Base-by-base conservation (phyloP, 2,113 vertebrate species). In the Ptyas mucosa region DNA sequence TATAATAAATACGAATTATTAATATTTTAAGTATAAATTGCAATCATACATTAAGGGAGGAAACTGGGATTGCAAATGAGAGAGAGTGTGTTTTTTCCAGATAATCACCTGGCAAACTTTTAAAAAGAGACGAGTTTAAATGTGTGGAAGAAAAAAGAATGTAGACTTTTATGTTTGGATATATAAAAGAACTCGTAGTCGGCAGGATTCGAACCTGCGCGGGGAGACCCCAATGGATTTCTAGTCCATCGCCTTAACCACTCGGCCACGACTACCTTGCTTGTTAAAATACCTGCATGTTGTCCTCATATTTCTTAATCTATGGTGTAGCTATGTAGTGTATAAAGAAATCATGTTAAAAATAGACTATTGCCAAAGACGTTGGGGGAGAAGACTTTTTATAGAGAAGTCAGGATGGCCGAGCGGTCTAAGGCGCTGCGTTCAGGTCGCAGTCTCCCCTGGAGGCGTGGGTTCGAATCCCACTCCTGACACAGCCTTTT, bases 161-260 rank as follows among this genome's bases (percentile, higher is more conserved):
- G 12, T 5, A 53, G 61, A 1, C 2, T 24, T 3, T 34, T 18
- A 75, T 39, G 3, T 18, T 75, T 75, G 8, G 29, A 49, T 49
- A 15, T 75, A 6, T 75, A 75, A 75, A 34, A 81, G 1, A 43
- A 69, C 2, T 2, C 98, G 97, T 98, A 98, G 98, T 97, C 97
- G 97, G 92, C 98, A 98, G 98, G 98, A 98, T 97, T 98, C 97
- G 98, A 98, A 98, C 98, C 97, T 98, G 97, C 98, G 98, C 97
- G 97, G 98, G 97, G 96, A 98, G 94, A 97, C 96, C 98, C 98
- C 98, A 98, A 98, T 98, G 97, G 98, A 98, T 98, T 98, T 98
- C 98, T 98, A 98, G 98, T 93, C 92, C 92, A 93, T 93, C 92
- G 92, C 92, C 92, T 93, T 93, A 93, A 93, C 92, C 92, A 93